Base-by-base conservation (phyloP, 2,888 invertebrate genomes). In the Patella caerulea region DNA sequence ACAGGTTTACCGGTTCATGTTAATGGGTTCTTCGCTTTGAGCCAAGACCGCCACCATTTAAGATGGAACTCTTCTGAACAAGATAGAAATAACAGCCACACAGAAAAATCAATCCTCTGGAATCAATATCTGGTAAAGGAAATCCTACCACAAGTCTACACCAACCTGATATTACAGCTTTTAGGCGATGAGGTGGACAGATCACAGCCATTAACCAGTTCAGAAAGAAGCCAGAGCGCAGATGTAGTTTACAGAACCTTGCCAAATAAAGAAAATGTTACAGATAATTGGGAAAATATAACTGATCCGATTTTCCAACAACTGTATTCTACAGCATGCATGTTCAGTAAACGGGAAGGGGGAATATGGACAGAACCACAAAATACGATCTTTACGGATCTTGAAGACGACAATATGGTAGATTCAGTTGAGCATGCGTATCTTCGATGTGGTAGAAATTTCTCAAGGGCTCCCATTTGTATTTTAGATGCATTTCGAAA, bases 1-100 rank as follows among this genome's bases (percentile, higher is more conserved):
- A 89, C 90, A 3, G 90, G 91, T 9, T 84, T 90, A 15, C 90
- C 90, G 1, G 84, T 90, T 5, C 90, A 90, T 80, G 85, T 91
- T 17, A 90, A 90, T 80, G 90, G 89, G 11, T 89, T 84, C 79
- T 90, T 90, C 81, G 87, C 89, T 7, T 77, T 91, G 12, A 88
- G 86, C 71, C 88, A 88, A 73, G 89, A 89, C 79, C 83, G 90
- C 29, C 84, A 89, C 29, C 88, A 89, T 77, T 77, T 91, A 5
- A 90, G 89, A 81, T 90, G 89, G 89, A 87, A 88, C 52, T 83
- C 88, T 45, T 83, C 85, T 0, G 85, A 86, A 55, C 82, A 85
- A 72, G 53, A 75, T 34, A 34, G 69, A 12, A 76, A 77, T n/a
- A 29, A 76, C 45, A 79, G 82, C 3, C 81, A 80, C 56, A 79